phyloP scores from a whole-genome alignment of 1,140 invertebrate species.

The Theocolax elegans region DNA sequence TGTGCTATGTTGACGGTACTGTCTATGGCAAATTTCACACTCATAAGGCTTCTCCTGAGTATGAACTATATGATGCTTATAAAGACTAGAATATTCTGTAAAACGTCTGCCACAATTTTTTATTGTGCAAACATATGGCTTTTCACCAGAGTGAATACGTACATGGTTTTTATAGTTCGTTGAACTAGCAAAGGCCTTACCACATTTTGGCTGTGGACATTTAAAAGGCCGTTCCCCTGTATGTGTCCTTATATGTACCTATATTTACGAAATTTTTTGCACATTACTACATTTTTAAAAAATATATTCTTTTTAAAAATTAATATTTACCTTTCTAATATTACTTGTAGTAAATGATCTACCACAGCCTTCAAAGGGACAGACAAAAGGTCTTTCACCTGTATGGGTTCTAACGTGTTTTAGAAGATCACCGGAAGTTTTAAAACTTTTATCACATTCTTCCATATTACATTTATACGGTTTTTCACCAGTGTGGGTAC shows the following conservation, averaged over 20 bases:
- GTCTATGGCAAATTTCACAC: constrained; percentile 71
- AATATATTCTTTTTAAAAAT: background rate
- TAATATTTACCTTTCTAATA: constrained; percentile 72
- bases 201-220: constrained; percentile 71
- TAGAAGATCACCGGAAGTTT: constrained; percentile 78
- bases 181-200: constrained; percentile 74
- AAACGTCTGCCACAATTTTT: constrained; percentile 77
- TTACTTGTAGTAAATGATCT: constrained; percentile 81
- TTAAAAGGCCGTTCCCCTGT: constrained; percentile 76
- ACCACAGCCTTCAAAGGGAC: constrained; percentile 73
- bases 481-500: constrained; percentile 78
- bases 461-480: constrained; percentile 73
- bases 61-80: constrained; percentile 79
- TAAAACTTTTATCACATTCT: constrained; percentile 73
- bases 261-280: constrained; percentile 9
- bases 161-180: constrained; percentile 79
- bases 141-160: constrained; percentile 72
- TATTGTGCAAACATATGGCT: constrained; percentile 71
- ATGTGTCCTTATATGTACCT: constrained; percentile 69
- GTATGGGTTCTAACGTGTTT: constrained; percentile 79
- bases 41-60: constrained; percentile 73
- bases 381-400: constrained; percentile 77
- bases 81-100: constrained; percentile 81
- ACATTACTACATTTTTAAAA: no score
- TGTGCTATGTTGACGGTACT: constrained; percentile 74